Evolutionary conservation across 2,888 invertebrate species (phyloP), one percentile per base, ranked within the genome.

Genomic region (Apantesis nais): DNA sequence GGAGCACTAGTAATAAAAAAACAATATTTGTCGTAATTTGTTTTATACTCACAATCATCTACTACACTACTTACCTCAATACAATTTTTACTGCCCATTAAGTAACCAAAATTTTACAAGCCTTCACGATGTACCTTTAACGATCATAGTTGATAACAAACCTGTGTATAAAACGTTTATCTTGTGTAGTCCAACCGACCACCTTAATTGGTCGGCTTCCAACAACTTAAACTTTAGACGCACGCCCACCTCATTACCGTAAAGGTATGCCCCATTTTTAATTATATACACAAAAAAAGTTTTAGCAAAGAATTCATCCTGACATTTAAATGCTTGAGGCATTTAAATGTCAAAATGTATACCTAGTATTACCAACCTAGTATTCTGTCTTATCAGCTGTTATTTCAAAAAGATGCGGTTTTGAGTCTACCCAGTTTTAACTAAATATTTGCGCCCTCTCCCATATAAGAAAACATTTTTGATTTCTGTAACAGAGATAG

Each of bases 131-230:
- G 73, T 75, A 58, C 29, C 58, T 29, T 77, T 80, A 66, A 78
- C 64, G 74, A 80, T 78, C 64, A 76, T 78, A 71, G 76, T 76
- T 61, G 62, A 80, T 79, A 55, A 78, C 71, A 72, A 70, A 66
- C 67, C 58, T 73, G 31, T 44, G n/a, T 70, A 34, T 72, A 60
- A 71, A 72, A 31, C 67, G 63, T 72, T 75, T 74, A 70, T 66
- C 22, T 68, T 71, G 76, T 74, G 68, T 71, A 71, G 31, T n/a
- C 62, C 62, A 62, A 68, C 68, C 25, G 61, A 31, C 19, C 11
- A 22, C 62, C 22, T 48, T 78, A 80, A 79, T 80, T 78, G 66
- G 67, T n/a, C 48, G 62, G 68, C 60, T 69, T 31, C 29, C 5
- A 29, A 70, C 68, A 72, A 62, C 67, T 74, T 71, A 48, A 71